phyloP scores from a whole-genome alignment of 2,113 vertebrate genomes.

The Thryonomys swinderianus region DNA sequence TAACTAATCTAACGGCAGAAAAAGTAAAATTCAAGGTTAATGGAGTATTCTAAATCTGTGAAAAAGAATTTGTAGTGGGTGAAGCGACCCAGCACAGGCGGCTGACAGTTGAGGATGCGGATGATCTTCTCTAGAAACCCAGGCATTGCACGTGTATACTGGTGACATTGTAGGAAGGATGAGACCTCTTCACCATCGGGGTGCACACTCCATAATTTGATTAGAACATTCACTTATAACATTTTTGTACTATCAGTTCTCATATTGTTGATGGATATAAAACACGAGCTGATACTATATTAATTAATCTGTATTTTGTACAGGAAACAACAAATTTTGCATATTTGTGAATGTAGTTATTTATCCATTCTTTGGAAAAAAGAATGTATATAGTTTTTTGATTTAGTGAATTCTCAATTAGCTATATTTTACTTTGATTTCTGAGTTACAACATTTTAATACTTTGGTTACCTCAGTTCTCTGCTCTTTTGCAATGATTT shows the following conservation, averaged over 20 bases:
- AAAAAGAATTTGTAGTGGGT: background rate
- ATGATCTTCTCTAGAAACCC: background rate
- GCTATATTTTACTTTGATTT: background rate
- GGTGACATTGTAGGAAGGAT: background rate
- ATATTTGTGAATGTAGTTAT: background rate
- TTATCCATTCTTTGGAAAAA: background rate
- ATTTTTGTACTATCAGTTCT: background rate
- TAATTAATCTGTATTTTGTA: background rate
- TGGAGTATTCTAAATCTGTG: background rate
- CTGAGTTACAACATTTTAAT: background rate
- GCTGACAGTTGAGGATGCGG: rapidly evolving
- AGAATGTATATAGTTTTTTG: background rate
- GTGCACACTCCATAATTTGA: background rate
- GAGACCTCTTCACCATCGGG: background rate
- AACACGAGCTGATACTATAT: background rate
- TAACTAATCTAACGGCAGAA: background rate
- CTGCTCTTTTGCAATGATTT: background rate
- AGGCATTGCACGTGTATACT: background rate
- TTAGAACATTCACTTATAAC: background rate
- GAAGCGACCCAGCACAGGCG: too few relatives aligned
- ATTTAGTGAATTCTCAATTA: background rate
- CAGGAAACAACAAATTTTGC: background rate
- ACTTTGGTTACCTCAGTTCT: background rate
- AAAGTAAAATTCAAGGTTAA: background rate
- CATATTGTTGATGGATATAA: background rate